phyloP scores from a whole-genome alignment of 2,113 vertebrate genomes.

The Chauna torquata region DNA sequence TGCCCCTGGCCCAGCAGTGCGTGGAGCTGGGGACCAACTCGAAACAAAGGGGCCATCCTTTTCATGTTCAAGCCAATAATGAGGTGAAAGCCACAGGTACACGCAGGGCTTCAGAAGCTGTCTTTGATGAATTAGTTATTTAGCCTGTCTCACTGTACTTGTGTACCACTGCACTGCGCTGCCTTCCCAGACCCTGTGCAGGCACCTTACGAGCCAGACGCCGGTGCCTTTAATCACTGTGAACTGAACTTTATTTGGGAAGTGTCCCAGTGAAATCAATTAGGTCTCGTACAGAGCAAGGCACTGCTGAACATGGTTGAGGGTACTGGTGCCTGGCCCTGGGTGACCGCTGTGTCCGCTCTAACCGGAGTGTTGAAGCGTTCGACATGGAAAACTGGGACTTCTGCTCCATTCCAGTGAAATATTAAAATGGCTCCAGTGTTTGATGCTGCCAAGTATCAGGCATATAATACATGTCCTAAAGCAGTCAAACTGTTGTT shows the following conservation, averaged over 20 bases:
- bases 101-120: neutral
- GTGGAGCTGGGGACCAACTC: neutral
- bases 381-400: neutral
- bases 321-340: neutral
- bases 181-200: fast-evolving
- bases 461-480: neutral
- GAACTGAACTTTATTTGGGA: neutral
- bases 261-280: neutral
- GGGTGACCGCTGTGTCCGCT: neutral
- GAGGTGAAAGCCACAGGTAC: neutral
- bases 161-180: neutral
- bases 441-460: neutral
- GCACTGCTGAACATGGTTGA: fast-evolving
- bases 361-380: neutral
- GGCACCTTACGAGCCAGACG: neutral
- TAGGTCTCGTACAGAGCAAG: neutral
- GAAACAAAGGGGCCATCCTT: neutral
- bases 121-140: neutral
- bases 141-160: neutral
- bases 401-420: neutral
- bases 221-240: neutral
- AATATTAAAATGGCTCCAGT: neutral
- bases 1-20: fast-evolving
- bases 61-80: neutral
- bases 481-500: neutral